Conservation (phyloP, 2,113 vertebrate genomes). For the Sigmodon hispidus region DNA sequence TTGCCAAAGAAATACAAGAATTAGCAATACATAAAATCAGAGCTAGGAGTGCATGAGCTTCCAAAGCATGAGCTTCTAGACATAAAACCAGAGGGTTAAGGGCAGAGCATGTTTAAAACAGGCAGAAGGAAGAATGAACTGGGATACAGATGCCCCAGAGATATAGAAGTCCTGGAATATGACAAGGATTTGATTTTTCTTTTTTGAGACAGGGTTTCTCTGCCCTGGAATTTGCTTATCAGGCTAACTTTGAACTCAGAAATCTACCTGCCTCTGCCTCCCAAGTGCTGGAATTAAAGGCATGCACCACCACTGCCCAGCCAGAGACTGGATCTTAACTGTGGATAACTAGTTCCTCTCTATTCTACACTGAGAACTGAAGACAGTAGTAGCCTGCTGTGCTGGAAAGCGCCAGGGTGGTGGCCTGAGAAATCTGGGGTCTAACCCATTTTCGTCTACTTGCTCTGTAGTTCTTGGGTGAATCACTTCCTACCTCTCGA, state of each 20-base stretch:
- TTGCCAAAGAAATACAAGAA: neutral
- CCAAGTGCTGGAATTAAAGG: neutral
- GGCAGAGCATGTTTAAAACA: neutral
- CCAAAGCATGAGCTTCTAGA: neutral
- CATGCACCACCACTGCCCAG: neutral
- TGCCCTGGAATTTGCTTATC: neutral
- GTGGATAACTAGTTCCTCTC: neutral
- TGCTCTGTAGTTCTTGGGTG: conserved; percentile 11
- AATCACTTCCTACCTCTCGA: conserved; percentile 29
- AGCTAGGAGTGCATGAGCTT: neutral
- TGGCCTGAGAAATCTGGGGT: conserved; percentile 28
- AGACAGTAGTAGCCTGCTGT: neutral
- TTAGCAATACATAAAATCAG: neutral
- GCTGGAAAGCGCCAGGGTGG: neutral
- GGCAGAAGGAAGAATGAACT: neutral
- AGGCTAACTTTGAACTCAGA: neutral
- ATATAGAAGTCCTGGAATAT: neutral
- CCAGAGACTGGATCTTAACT: neutral
- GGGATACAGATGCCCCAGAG: neutral
- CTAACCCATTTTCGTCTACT: neutral
- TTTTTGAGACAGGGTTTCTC: neutral
- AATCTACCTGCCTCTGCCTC: neutral
- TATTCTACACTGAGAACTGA: neutral
- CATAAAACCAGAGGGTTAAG: conserved; percentile 13
- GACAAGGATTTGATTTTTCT: neutral